These are phyloP conservation scores for Spilosoma lubricipeda DNA, from an alignment of 2,888 invertebrate species.

Conservation along the genomic window DNA sequence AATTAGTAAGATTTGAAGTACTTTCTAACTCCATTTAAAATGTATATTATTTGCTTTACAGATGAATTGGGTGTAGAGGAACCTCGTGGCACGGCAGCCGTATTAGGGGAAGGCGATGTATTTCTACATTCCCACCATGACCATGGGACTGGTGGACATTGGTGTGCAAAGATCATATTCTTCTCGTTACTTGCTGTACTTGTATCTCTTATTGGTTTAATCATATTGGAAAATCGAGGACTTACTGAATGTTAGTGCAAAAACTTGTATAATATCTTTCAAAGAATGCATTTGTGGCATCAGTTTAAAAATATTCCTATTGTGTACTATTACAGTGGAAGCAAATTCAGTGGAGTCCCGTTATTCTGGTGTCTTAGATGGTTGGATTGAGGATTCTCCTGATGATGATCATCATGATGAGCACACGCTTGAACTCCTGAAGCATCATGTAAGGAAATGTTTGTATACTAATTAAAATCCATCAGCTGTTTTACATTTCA, in stretches of 20 bases:
- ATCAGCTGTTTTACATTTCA: background rate
- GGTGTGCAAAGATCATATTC: conserved; percentile 94
- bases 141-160: conserved; percentile 92
- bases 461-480: background rate
- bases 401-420: conserved; percentile 85
- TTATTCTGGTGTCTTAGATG: conserved; percentile 91
- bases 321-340: conserved; percentile 69
- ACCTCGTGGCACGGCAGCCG: conserved; percentile 80
- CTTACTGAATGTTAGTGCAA: conserved; percentile 90
- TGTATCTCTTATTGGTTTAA: conserved; percentile 90
- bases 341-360: conserved; percentile 87
- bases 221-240: conserved; percentile 93
- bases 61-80: conserved; percentile 82
- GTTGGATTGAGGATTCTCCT: conserved; percentile 90
- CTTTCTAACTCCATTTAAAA: conserved; percentile 27
- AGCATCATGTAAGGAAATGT: conserved; percentile 75
- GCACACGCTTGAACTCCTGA: conserved; percentile 80
- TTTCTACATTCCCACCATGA: conserved; percentile 93
- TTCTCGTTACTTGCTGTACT: conserved; percentile 91
- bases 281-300: background rate
- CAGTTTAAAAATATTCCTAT: background rate
- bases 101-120: conserved; percentile 88
- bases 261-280: background rate
- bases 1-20: background rate
- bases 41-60: conserved; percentile 53